These are phyloP conservation scores for Balaeniceps rex DNA, from an alignment of 2,113 vertebrate genomes.

Conservation along the genomic window DNA sequence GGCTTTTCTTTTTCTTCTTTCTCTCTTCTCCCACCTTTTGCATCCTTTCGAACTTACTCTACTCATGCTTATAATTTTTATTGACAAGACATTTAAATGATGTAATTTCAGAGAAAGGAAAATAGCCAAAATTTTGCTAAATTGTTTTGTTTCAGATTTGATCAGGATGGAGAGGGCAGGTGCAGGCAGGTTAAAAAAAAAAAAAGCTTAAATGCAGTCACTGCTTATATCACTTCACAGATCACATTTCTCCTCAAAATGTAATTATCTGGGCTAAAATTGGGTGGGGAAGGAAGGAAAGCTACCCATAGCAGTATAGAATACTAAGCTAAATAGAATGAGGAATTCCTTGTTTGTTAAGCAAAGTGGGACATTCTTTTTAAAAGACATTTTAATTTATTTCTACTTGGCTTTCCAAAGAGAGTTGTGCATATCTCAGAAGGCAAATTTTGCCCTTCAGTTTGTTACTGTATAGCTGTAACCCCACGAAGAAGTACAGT, in stretches of 20 bases:
- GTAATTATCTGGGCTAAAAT: background rate
- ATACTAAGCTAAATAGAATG: background rate
- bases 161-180: background rate
- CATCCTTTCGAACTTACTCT: background rate
- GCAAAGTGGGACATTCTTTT: background rate
- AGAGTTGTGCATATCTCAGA: background rate
- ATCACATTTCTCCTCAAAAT: background rate
- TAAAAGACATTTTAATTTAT: conserved; percentile 8
- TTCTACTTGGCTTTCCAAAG: conserved; percentile 2
- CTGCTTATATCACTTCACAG: background rate
- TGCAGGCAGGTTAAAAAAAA: background rate
- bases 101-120: background rate
- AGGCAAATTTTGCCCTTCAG: conserved; percentile 1
- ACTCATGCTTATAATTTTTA: background rate
- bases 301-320: background rate
- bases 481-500: background rate
- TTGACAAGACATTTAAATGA: background rate
- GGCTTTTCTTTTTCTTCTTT: background rate
- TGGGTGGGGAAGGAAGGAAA: background rate
- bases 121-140: background rate
- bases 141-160: background rate
- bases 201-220: background rate
- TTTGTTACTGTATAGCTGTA: conserved; percentile 10
- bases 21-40: background rate
- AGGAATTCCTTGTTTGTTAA: background rate